These are phyloP conservation scores for Anomalospiza imberbis DNA, from an alignment of 2,797 vertebrate genomes.

Conservation along the genomic window DNA sequence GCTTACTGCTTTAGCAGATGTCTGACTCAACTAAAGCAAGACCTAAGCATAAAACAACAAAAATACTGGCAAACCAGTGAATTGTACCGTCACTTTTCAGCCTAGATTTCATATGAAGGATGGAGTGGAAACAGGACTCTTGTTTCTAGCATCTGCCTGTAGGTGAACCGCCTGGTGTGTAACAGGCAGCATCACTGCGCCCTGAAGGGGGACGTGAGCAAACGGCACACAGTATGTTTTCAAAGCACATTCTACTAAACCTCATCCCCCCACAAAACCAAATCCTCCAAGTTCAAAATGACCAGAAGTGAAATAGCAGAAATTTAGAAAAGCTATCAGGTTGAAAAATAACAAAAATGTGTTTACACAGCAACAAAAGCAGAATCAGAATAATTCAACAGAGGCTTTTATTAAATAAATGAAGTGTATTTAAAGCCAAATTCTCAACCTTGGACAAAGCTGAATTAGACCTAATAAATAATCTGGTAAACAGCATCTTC, in stretches of 20 bases:
- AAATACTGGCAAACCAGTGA: neutral
- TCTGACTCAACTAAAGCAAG: neutral
- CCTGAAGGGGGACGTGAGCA: neutral
- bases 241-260: neutral
- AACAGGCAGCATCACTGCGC: neutral
- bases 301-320: neutral
- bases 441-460: neutral
- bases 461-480: neutral
- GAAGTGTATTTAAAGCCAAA: neutral
- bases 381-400: neutral
- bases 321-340: neutral
- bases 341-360: neutral
- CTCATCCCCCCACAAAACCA: neutral
- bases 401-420: neutral
- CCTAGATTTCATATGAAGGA: neutral
- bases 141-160: neutral
- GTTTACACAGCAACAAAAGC: neutral
- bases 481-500: neutral
- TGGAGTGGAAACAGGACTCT: neutral
- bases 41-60: neutral
- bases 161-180: rapidly evolving
- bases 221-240: neutral
- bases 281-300: neutral
- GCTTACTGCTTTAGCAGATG: neutral
- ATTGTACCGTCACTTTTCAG: neutral